Percentiles rank a stretch among this genome's conserved stretches.
Evolutionary conservation across 2,888 invertebrate species (phyloP).

Genomic region (Eupithecia pulchellata): DNA sequence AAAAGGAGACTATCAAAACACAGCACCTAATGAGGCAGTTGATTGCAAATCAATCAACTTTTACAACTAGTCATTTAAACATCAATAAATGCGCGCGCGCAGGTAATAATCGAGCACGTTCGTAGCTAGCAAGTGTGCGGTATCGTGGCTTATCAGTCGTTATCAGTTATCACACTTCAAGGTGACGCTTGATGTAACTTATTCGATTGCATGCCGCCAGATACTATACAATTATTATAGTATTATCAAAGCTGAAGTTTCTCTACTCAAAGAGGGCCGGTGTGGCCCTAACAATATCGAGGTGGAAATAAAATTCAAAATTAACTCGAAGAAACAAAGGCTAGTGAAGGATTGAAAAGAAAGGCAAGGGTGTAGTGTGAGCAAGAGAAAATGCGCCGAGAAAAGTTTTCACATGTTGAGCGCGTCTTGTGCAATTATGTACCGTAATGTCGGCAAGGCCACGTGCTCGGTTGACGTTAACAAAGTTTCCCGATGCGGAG

Average conservation of each 20-base stretch:
- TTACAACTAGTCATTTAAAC: slow-evolving; percentile 32
- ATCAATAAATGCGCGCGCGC: slow-evolving; percentile 36
- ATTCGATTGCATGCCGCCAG: slow-evolving; percentile 70
- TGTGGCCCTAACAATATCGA: no score
- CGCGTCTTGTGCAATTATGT: slow-evolving; percentile 67
- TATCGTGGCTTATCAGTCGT: slow-evolving; percentile 69
- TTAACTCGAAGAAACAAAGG: background rate
- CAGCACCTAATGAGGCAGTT: slow-evolving; percentile 19
- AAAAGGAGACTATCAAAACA: slow-evolving; percentile 30
- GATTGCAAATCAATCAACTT: slow-evolving; percentile 35
- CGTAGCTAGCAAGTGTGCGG: slow-evolving; percentile 46
- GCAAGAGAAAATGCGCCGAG: slow-evolving; percentile 37
- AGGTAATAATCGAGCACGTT: slow-evolving; percentile 37
- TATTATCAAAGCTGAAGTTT: slow-evolving; percentile 50
- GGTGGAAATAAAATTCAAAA: background rate
- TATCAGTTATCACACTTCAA: slow-evolving; percentile 82
- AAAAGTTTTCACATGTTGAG: slow-evolving; percentile 59
- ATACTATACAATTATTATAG: slow-evolving; percentile 58
- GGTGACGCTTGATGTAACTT: slow-evolving; percentile 76
- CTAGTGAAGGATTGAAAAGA: background rate
- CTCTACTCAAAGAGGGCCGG: no score
- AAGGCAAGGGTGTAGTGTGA: slow-evolving; percentile 13
- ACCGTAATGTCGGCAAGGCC: slow-evolving; percentile 75
- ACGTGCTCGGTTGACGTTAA: slow-evolving; percentile 85
- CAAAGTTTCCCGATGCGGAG: slow-evolving; percentile 84